Evolutionary conservation across 1,140 invertebrate species (phyloP).

Genomic region (Camponotus pennsylvanicus): DNA sequence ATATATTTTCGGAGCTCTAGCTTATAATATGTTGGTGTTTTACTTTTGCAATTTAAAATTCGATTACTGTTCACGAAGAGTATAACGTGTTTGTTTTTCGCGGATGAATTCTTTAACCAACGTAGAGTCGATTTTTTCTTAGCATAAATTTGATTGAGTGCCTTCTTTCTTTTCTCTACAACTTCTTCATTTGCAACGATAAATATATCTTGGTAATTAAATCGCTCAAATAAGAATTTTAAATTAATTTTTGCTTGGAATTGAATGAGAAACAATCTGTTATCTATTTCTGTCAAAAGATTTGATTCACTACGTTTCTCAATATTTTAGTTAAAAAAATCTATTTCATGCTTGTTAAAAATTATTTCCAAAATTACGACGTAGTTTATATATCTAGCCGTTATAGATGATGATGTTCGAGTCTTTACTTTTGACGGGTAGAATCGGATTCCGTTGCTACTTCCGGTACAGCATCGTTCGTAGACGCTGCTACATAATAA

Average conservation of each 20-base stretch:
- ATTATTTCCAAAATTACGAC: neutral
- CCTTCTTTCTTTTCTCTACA: neutral
- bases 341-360: neutral
- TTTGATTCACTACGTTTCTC: neutral
- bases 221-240: too few relatives aligned
- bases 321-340: neutral
- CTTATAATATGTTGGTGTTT: neutral
- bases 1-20: neutral
- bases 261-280: neutral
- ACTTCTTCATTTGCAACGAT: neutral
- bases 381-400: neutral
- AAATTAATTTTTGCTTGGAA: neutral
- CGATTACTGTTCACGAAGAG: neutral
- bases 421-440: neutral
- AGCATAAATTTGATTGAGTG: neutral
- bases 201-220: neutral
- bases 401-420: neutral
- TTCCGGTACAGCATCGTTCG: slow-evolving; percentile 23
- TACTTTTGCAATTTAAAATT: slow-evolving; percentile 4
- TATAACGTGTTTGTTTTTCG: neutral
- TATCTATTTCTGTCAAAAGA: neutral
- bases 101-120: neutral
- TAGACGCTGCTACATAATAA: slow-evolving; percentile 50
- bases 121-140: neutral
- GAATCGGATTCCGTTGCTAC: neutral